Conservation (phyloP, 2,797 vertebrate genomes). For the Aplochiton taeniatus region DNA sequence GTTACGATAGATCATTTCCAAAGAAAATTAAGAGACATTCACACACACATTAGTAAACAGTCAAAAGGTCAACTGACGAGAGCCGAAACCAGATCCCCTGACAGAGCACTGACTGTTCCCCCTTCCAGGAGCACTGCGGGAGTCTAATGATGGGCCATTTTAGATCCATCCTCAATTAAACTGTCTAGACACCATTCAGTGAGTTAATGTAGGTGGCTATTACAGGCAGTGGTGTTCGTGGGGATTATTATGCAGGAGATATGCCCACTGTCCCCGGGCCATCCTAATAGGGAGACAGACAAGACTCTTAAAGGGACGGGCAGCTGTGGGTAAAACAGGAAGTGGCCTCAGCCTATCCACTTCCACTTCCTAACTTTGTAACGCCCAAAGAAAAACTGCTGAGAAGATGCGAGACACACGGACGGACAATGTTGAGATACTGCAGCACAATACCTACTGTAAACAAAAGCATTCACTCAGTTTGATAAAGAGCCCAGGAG, state of each 20-base stretch:
- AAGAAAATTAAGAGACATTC: too few species aligned
- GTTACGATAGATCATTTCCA: too few species aligned
- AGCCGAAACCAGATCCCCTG: not conserved
- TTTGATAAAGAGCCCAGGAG: not conserved
- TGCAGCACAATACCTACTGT: not conserved
- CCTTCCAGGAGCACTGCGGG: not conserved
- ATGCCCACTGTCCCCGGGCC: not conserved
- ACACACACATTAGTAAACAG: not conserved
- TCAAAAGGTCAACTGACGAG: not conserved
- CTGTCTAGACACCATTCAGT: conserved; percentile 30
- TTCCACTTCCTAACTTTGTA: conserved; percentile 10
- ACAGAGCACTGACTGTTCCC: not conserved
- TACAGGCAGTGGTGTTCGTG: conserved; percentile 12
- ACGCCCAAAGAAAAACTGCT: not conserved
- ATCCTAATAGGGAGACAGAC: not conserved
- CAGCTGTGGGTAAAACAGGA: not conserved
- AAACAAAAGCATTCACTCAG: not conserved
- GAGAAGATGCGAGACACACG: not conserved
- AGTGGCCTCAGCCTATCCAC: conserved; percentile 1
- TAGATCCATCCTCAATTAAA: conserved; percentile 21
- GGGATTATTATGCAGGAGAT: conserved; percentile 8
- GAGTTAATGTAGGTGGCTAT: conserved; percentile 19
- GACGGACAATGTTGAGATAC: not conserved
- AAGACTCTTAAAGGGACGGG: not conserved
- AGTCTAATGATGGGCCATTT: conserved; percentile 3